A percentile compares a stretch with the other conserved stretches of the same genome.
These are phyloP conservation scores for Trichomalopsis sarcophagae DNA, from an alignment of 1,140 invertebrate species.

Conservation along the genomic window DNA sequence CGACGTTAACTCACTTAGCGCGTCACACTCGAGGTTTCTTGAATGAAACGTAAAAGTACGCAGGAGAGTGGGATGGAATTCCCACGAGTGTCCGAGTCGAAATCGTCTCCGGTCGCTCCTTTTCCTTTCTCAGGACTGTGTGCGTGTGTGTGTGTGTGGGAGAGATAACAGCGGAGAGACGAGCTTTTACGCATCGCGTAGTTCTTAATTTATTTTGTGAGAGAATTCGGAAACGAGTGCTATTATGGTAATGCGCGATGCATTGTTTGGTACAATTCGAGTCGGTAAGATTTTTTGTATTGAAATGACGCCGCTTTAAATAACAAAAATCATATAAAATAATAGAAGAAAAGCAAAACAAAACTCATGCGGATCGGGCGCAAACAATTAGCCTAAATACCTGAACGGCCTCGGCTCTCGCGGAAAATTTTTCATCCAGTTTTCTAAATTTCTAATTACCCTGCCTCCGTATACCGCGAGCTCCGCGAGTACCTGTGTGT, in stretches of 20 bases:
- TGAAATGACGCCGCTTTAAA: too few relatives aligned
- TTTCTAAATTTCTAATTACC: conserved; percentile 52
- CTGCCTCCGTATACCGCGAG: neutral
- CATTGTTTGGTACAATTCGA: neutral
- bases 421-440: conserved; percentile 33
- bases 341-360: neutral
- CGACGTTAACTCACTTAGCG: conserved; percentile 32
- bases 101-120: conserved; percentile 3
- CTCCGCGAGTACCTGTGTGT: neutral
- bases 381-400: conserved; percentile 38
- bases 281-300: neutral
- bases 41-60: conserved; percentile 21
- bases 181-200: neutral
- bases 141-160: too few relatives aligned
- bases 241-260: conserved; percentile 29
- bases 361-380: neutral
- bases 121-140: neutral
- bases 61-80: conserved; percentile 20
- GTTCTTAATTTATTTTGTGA: conserved; percentile 38
- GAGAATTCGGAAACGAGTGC: conserved; percentile 29
- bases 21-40: neutral
- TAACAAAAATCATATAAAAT: too few relatives aligned
- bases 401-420: neutral
- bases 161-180: neutral
- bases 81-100: conserved; percentile 20